Evolutionary conservation across 2,888 invertebrate species (phyloP).

Genomic region (Diplazon laetatorius): DNA sequence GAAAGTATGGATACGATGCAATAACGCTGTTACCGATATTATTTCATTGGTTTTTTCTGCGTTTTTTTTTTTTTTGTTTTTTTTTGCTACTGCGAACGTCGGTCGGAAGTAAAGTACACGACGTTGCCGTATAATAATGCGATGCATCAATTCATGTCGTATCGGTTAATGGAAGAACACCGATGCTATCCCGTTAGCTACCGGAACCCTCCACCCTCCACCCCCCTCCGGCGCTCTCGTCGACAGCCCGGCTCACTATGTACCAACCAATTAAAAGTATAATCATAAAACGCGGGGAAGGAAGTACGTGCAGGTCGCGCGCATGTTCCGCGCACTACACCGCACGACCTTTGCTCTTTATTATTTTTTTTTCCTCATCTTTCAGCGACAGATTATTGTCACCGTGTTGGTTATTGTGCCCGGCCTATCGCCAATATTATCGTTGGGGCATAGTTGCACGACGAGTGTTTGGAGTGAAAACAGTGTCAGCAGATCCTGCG

Average conservation of each 20-base stretch:
- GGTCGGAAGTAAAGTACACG: conserved; percentile 35
- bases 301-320: conserved; percentile 15
- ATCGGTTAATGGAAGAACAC: conserved; percentile 45
- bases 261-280: conserved; percentile 57
- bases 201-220: too few species aligned
- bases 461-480: not conserved
- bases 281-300: conserved; percentile 44
- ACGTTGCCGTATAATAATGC: conserved; percentile 25
- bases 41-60: conserved; percentile 3
- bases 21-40: conserved; percentile 14
- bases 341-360: conserved; percentile 57
- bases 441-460: conserved; percentile 17
- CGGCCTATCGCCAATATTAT: conserved; percentile 42
- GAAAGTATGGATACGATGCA: not conserved
- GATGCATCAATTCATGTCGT: conserved; percentile 30
- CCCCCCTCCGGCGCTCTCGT: conserved; percentile 3
- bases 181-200: conserved; percentile 18
- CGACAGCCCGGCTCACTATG: conserved; percentile 37
- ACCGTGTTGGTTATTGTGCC: not conserved
- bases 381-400: conserved; percentile 18
- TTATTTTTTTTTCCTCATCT: conserved; percentile 22
- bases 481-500: conserved; percentile 6
- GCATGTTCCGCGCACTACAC: conserved; percentile 37
- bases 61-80: too few species aligned
- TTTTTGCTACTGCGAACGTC: conserved; percentile 2